Evolutionary conservation across 2,888 invertebrate genomes (phyloP).

Genomic region (Troides aeacus): DNA sequence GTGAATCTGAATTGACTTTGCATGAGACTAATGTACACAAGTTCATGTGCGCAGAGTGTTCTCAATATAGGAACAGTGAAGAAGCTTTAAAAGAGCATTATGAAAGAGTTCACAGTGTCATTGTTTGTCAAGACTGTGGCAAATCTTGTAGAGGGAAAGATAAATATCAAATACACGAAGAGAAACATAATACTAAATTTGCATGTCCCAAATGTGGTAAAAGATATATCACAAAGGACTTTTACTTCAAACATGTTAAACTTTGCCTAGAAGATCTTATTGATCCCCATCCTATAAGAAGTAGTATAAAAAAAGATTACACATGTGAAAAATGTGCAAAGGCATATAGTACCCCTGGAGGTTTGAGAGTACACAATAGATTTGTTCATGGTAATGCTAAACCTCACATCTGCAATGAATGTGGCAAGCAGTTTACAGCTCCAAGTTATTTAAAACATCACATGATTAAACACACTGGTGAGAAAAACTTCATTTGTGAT

Average conservation of each 20-base stretch:
- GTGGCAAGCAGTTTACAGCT: conserved; percentile 69
- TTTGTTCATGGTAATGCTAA: conserved; percentile 67
- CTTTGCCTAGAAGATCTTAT: conserved; percentile 57
- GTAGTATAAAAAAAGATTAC: conserved; percentile 50
- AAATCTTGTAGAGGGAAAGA: conserved; percentile 55
- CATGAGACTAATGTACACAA: conserved; percentile 44
- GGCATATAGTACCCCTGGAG: conserved; percentile 64
- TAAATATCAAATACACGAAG: conserved; percentile 58
- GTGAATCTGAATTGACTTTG: conserved; percentile 39
- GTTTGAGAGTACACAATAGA: conserved; percentile 63
- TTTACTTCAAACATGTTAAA: conserved; percentile 60
- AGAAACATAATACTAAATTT: conserved; percentile 56
- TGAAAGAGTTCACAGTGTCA: conserved; percentile 45
- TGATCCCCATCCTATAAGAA: conserved; percentile 65
- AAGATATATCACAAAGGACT: conserved; percentile 60
- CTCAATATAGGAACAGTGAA: conserved; percentile 44
- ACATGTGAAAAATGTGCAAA: conserved; percentile 63
- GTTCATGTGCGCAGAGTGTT: conserved; percentile 54
- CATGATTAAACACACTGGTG: conserved; percentile 68
- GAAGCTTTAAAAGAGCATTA: conserved; percentile 53
- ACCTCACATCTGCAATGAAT: conserved; percentile 60
- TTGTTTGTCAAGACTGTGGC: conserved; percentile 64
- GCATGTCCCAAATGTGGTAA: conserved; percentile 69
- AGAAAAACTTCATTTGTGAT: conserved; percentile 65
- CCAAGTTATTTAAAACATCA: conserved; percentile 67